Percentiles rank a stretch among this genome's conserved stretches.
Evolutionary conservation across 2,797 vertebrate species (phyloP).

Genomic region (Geotrypetes seraphini): DNA sequence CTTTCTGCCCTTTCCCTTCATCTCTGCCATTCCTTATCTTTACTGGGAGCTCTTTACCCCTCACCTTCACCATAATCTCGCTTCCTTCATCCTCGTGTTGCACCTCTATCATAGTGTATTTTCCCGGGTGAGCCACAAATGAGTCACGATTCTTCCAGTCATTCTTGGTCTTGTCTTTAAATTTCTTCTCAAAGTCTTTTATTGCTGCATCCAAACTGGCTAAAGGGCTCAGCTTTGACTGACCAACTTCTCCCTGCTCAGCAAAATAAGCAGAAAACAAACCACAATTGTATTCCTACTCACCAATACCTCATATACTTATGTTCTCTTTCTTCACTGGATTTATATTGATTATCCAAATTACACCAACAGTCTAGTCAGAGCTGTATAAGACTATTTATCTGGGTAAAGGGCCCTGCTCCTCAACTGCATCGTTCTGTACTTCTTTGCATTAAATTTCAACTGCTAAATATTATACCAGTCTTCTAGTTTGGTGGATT

Average conservation of each 20-base stretch:
- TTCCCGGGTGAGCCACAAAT: slow-evolving; percentile 67
- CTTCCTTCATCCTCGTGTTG: slow-evolving; percentile 54
- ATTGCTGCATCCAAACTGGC: slow-evolving; percentile 45
- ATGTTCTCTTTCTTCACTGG: too few species aligned
- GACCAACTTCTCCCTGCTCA: slow-evolving; percentile 72
- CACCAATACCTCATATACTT: too few species aligned
- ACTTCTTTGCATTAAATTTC: too few species aligned
- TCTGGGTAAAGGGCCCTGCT: too few species aligned
- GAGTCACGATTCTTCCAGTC: slow-evolving; percentile 59
- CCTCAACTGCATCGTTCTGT: too few species aligned
- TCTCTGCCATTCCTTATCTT: not conserved
- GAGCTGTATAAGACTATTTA: too few species aligned
- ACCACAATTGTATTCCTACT: too few species aligned
- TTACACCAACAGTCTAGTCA: too few species aligned
- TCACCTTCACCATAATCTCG: slow-evolving; percentile 55
- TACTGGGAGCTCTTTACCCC: fast-evolving
- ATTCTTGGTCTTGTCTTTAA: slow-evolving; percentile 86
- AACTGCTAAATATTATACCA: too few species aligned
- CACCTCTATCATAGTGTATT: slow-evolving; percentile 84
- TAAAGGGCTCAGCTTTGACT: slow-evolving; percentile 45
- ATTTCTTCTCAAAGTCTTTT: slow-evolving; percentile 88
- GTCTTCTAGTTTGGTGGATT: too few species aligned
- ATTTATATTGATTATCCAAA: too few species aligned
- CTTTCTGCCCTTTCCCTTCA: not conserved
- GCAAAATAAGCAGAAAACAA: not conserved